Conservation (phyloP, 2,888 invertebrate genomes). For the Antheraea assamensis region DNA sequence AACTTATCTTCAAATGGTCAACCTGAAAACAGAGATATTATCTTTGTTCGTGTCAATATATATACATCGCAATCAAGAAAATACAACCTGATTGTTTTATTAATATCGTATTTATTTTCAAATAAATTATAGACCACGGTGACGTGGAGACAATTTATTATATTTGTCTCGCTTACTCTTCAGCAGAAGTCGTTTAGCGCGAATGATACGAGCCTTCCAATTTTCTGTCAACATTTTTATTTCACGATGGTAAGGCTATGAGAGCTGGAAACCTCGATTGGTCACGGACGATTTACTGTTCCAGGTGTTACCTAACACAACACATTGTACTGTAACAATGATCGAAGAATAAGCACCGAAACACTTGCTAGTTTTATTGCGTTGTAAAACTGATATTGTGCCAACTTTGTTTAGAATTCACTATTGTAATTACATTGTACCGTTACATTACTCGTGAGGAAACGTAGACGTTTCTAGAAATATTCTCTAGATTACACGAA, state of each 20-base stretch:
- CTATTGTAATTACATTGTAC: not conserved
- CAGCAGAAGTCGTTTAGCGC: not conserved
- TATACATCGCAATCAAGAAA: too few species aligned
- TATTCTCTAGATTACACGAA: too few species aligned
- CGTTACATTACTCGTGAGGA: not conserved
- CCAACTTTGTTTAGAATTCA: constrained; percentile 5
- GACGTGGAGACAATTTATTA: not conserved
- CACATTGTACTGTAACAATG: constrained; percentile 2
- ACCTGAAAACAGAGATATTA: too few species aligned
- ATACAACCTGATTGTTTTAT: too few species aligned
- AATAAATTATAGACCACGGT: too few species aligned
- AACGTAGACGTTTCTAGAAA: too few species aligned
- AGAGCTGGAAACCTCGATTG: too few species aligned
- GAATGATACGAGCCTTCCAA: not conserved
- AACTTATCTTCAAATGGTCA: too few species aligned
- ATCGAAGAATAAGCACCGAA: not conserved
- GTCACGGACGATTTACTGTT: not conserved
- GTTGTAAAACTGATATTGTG: not conserved
- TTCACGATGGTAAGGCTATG: too few species aligned
- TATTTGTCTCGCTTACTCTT: not conserved
- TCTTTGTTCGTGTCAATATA: too few species aligned
- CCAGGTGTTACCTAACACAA: not conserved
- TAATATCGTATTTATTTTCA: too few species aligned
- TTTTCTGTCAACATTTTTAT: not conserved
- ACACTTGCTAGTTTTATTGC: constrained; percentile 7